Evolutionary conservation across 2,888 invertebrate species (phyloP).

Genomic region (Macrophya alboannulata): DNA sequence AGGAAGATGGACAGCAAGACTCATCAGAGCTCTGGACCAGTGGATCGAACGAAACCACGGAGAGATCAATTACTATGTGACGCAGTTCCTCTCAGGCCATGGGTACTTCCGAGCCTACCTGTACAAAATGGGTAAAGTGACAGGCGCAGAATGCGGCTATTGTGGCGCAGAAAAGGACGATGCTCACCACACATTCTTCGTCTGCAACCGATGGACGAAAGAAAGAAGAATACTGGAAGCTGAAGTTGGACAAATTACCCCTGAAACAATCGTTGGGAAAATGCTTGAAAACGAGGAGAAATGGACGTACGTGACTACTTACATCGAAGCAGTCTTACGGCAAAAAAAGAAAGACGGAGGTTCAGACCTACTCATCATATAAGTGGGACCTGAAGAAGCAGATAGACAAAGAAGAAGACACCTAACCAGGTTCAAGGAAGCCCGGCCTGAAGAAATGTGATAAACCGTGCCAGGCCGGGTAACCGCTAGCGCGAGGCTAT

Average conservation of each 20-base stretch:
- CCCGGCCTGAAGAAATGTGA: conserved; percentile 17
- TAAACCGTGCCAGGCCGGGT: conserved; percentile 7
- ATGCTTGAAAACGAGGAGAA: background rate
- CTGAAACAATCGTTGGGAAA: background rate
- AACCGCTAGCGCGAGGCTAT: too few species aligned
- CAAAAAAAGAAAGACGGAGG: too few species aligned
- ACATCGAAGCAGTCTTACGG: too few species aligned
- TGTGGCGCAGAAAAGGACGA: conserved; percentile 32
- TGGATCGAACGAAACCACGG: conserved; percentile 9
- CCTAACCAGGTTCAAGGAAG: background rate
- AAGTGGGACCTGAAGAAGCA: too few species aligned
- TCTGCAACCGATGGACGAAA: background rate
- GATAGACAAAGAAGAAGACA: background rate
- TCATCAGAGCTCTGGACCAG: too few species aligned
- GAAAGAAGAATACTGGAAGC: background rate
- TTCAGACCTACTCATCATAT: too few species aligned
- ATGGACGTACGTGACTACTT: too few species aligned
- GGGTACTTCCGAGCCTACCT: too few species aligned
- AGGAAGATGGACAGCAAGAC: too few species aligned
- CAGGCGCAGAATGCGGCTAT: conserved; percentile 8
- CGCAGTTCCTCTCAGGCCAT: background rate
- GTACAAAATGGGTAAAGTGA: too few species aligned
- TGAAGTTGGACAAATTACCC: background rate
- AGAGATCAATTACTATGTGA: background rate
- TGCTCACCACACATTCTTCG: conserved; percentile 45